phyloP scores from a whole-genome alignment of 2,113 vertebrate genomes.

The Lutjanus erythropterus region DNA sequence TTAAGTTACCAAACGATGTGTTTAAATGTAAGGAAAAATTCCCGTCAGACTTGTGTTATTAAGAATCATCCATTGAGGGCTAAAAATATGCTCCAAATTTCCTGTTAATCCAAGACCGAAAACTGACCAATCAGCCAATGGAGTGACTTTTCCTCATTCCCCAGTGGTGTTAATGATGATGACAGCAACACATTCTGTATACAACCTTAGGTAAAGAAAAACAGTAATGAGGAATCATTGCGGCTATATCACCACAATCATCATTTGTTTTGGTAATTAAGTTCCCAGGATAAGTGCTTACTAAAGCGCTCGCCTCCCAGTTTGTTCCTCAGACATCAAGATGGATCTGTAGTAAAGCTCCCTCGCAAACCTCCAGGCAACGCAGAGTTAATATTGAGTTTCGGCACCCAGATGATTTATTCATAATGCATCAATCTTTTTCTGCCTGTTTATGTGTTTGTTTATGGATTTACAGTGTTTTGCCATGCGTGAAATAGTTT shows the following conservation, averaged over 20 bases:
- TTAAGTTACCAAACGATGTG: too few species aligned
- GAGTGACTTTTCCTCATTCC: conserved; percentile 44
- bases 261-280: conserved; percentile 80
- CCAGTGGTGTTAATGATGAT: conserved; percentile 30
- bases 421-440: conserved; percentile 80
- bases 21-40: too few species aligned
- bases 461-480: conserved; percentile 79
- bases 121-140: conserved; percentile 16
- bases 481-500: conserved; percentile 74
- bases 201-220: conserved; percentile 68
- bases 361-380: conserved; percentile 71
- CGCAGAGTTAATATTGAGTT: conserved; percentile 77
- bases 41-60: too few species aligned
- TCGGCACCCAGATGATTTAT: conserved; percentile 77
- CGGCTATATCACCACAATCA: conserved; percentile 68
- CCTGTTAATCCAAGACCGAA: neutral
- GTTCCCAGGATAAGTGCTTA: conserved; percentile 73
- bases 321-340: conserved; percentile 71
- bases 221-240: conserved; percentile 76
- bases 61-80: neutral
- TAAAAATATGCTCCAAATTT: neutral
- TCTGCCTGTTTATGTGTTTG: conserved; percentile 78
- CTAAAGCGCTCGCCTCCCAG: conserved; percentile 64
- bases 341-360: conserved; percentile 70
- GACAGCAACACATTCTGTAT: conserved; percentile 38